Conservation (phyloP, 2,113 vertebrate genomes). For the Megalops atlanticus region DNA sequence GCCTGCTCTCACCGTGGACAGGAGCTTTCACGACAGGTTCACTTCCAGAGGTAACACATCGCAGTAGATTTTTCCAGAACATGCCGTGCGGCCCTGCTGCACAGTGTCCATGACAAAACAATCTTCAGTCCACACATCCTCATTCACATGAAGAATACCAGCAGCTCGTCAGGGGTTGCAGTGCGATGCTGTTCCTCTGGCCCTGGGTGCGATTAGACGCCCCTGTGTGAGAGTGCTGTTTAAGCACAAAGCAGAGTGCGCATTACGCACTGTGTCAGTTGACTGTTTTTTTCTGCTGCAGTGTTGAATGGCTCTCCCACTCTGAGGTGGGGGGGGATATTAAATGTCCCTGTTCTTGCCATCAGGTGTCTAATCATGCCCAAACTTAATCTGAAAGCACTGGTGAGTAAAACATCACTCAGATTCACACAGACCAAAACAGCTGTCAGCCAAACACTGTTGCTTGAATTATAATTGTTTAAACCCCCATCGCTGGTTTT, state of each 20-base stretch:
- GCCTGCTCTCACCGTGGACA: conserved; percentile 2
- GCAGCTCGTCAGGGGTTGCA: too few relatives aligned
- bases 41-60: not conserved
- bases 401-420: not conserved
- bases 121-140: not conserved
- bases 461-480: too few relatives aligned
- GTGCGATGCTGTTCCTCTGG: too few relatives aligned
- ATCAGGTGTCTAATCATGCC: not conserved
- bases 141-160: not conserved
- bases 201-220: too few relatives aligned
- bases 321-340: too few relatives aligned
- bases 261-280: too few relatives aligned
- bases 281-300: too few relatives aligned
- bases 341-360: not conserved
- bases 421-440: not conserved
- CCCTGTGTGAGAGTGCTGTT: too few relatives aligned
- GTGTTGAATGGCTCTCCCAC: too few relatives aligned
- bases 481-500: not conserved
- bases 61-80: not conserved
- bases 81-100: not conserved
- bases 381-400: not conserved
- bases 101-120: not conserved
- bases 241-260: too few relatives aligned
- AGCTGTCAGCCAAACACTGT: not conserved
- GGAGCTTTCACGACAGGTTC: not conserved